Percentiles rank a stretch among this genome's conserved stretches.
Conservation (phyloP, 2,888 invertebrate species). For the Napeogenes inachia region DNA sequence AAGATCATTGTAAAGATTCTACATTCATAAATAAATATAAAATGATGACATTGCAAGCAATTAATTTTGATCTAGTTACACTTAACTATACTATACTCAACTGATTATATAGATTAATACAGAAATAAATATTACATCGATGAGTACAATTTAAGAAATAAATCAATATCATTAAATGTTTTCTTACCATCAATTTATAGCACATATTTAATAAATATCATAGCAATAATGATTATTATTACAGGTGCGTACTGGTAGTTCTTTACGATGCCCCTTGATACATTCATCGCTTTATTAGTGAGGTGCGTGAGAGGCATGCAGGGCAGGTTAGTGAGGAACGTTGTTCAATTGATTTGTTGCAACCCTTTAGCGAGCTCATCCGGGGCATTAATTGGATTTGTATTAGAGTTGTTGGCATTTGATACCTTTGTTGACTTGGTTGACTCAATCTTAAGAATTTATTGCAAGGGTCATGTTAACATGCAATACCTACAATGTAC, state of each 20-base stretch:
- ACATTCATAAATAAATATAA: too few species aligned
- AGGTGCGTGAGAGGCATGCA: constrained; percentile 61
- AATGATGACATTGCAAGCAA: too few species aligned
- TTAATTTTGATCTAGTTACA: too few species aligned
- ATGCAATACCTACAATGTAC: too few species aligned
- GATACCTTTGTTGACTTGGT: background rate
- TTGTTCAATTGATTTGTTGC: constrained; percentile 26
- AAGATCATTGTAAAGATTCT: too few species aligned
- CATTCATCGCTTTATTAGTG: constrained; percentile 68
- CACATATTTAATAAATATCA: background rate
- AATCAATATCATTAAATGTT: too few species aligned
- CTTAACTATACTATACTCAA: too few species aligned
- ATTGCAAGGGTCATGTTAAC: background rate
- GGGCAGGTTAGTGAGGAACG: constrained; percentile 23
- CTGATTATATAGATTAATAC: too few species aligned
- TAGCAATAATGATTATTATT: constrained; percentile 34
- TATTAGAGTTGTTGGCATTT: background rate
- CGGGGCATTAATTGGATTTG: constrained; percentile 2
- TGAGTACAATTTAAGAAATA: too few species aligned
- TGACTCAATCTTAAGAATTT: constrained; percentile 3
- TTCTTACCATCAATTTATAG: too few species aligned
- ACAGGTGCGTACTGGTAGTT: constrained; percentile 36
- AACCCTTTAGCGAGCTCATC: constrained; percentile 21
- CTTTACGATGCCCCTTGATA: constrained; percentile 51
- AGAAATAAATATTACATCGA: too few species aligned